A percentile compares a stretch with the other conserved stretches of the same genome.
Conservation (phyloP, 2,888 invertebrate species). For the Trilocha varians region DNA sequence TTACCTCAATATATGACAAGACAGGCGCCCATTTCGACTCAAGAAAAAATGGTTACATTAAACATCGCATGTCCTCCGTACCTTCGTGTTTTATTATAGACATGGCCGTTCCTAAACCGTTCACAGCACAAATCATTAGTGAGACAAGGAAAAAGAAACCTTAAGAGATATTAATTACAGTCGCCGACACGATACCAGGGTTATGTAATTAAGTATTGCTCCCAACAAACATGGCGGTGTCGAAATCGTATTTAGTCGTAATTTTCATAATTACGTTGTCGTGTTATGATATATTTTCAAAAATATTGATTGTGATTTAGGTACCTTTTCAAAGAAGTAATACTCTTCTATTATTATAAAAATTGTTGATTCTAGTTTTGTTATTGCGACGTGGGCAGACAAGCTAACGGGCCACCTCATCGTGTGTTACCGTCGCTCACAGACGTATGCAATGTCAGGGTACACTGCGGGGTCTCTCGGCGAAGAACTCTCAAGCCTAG, state of each 20-base stretch:
- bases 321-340: too few species aligned
- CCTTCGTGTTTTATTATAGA: conserved; percentile 14
- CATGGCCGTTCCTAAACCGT: conserved; percentile 9
- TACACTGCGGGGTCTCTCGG: too few species aligned
- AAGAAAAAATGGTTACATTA: too few species aligned
- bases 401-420: too few species aligned
- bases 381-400: too few species aligned
- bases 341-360: too few species aligned
- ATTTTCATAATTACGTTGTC: conserved; percentile 32
- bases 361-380: too few species aligned
- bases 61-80: conserved; percentile 22
- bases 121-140: conserved; percentile 44
- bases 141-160: conserved; percentile 43
- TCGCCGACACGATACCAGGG: conserved; percentile 32
- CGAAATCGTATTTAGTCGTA: conserved; percentile 29
- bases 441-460: too few species aligned
- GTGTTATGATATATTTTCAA: conserved; percentile 4
- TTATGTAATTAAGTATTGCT: conserved; percentile 42
- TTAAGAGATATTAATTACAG: conserved; percentile 45
- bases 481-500: too few species aligned
- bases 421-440: too few species aligned
- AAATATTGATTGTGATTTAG: not conserved
- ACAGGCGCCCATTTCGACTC: too few species aligned
- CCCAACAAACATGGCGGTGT: conserved; percentile 19
- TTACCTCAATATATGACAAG: too few species aligned